Conservation (phyloP, 1,140 invertebrate genomes). For the Saxidomus purpurata region DNA sequence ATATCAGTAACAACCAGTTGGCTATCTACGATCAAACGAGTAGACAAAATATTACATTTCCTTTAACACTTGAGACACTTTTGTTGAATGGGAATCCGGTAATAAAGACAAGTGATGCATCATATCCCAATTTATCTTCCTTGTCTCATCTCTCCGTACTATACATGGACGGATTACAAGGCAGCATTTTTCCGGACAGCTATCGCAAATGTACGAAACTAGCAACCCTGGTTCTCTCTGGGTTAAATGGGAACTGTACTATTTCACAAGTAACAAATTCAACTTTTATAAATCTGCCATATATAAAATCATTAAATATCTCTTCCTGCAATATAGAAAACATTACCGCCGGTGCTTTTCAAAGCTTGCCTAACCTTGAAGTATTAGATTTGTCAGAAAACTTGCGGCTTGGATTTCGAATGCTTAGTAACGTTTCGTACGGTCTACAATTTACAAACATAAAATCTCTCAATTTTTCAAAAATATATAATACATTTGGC, state of each 20-base stretch:
- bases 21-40: neutral
- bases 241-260: neutral
- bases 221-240: neutral
- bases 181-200: neutral
- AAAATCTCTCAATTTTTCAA: slow-evolving; percentile 30
- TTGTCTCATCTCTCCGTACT: neutral
- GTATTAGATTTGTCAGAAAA: slow-evolving; percentile 57
- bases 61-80: neutral
- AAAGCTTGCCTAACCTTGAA: slow-evolving; percentile 9
- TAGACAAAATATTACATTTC: neutral
- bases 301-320: slow-evolving; percentile 29
- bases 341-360: slow-evolving; percentile 39
- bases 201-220: neutral
- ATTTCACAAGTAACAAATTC: neutral
- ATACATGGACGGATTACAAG: neutral
- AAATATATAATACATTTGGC: slow-evolving; percentile 8
- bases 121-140: neutral
- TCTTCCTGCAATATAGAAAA: slow-evolving; percentile 44
- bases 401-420: slow-evolving; percentile 45
- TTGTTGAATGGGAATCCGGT: neutral
- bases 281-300: neutral
- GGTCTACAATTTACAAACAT: slow-evolving; percentile 46
- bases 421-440: slow-evolving; percentile 14
- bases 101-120: too few relatives aligned
- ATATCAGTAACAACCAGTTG: neutral